Evolutionary conservation across 2,797 vertebrate species (phyloP).

Genomic region (Yasuhikotakia modesta): DNA sequence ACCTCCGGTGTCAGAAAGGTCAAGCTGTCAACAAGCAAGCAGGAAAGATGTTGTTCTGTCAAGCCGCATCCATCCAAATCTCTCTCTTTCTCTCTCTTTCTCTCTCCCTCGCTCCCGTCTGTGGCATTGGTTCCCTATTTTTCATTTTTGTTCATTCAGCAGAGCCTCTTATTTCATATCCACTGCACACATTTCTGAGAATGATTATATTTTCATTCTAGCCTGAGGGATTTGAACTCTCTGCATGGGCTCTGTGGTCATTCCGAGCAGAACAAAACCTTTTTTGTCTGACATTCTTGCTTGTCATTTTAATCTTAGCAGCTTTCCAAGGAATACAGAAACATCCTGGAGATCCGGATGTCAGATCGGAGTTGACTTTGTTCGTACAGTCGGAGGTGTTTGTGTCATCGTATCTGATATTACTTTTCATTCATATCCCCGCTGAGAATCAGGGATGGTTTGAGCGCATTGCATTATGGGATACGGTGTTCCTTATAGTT

Average conservation of each 20-base stretch:
- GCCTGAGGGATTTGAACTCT: constrained; percentile 26
- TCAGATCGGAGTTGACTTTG: not conserved
- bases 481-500: not conserved
- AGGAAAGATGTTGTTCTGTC: constrained; percentile 67
- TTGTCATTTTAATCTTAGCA: constrained; percentile 13
- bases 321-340: constrained; percentile 8
- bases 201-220: constrained; percentile 50
- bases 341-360: not conserved
- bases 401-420: not conserved
- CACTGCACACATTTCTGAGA: constrained; percentile 37
- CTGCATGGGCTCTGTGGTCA: constrained; percentile 42
- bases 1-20: constrained; percentile 58
- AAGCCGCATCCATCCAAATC: constrained; percentile 66
- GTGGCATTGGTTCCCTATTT: not conserved
- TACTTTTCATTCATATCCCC: not conserved
- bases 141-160: constrained; percentile 1
- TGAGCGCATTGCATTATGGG: not conserved
- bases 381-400: not conserved
- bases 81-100: constrained; percentile 50
- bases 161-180: constrained; percentile 20
- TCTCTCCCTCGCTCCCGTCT: constrained; percentile 16
- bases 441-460: not conserved
- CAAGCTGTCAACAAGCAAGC: constrained; percentile 66
- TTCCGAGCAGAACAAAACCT: constrained; percentile 19
- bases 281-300: constrained; percentile 20